Evolutionary conservation across 2,113 vertebrate genomes (phyloP), one percentile per base, ranked within the genome.

Genomic region (Amblyopsis rosae): DNA sequence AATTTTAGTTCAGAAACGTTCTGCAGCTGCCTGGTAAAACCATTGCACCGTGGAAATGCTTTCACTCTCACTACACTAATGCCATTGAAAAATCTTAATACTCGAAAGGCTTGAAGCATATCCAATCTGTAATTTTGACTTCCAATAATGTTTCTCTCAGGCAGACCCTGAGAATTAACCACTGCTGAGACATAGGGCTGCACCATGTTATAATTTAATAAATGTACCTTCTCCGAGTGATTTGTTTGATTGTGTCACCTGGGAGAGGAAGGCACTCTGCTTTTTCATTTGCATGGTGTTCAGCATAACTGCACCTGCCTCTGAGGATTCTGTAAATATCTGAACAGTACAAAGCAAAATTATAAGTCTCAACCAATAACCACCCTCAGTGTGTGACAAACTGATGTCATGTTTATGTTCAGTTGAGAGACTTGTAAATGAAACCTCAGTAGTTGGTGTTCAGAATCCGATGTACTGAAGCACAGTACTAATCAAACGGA

Each of bases 51-150:
- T 50, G 10, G 49, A 11, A 15, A 61, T 12, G 49, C 10, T 51
- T 76, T 66, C 69, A 26, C 70, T 75, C 53, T 16, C 62, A 72
- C 16, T 74, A 33, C 19, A 13, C 41, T 16, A 59, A 13, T 33
- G 10, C 32, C 48, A 51, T 47, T 62, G 26, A 9, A 65, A 33
- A 64, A 65, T 62, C 15, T 51, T 57, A 77, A 12, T 41, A 50
- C 9, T 53, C 51, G 49, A 48, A 59, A 65, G 11, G 55, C 1
- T 6, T 16, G 47, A 67, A 67, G 67, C 65, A 35, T 70, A 74
- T 70, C 11, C 8, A 82, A 35, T 69, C 3, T 6, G 19, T 67
- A 9, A 46, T 47, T 57, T 64, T 65, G n/a, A 62, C 53, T 50
- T 50, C 63, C 33, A 51, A 4, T 49, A 58, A 26, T 41, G 16